Evolutionary conservation across 2,888 invertebrate genomes (phyloP), one percentile per base, ranked within the genome.

Genomic region (Drosophila suboccidentalis): DNA sequence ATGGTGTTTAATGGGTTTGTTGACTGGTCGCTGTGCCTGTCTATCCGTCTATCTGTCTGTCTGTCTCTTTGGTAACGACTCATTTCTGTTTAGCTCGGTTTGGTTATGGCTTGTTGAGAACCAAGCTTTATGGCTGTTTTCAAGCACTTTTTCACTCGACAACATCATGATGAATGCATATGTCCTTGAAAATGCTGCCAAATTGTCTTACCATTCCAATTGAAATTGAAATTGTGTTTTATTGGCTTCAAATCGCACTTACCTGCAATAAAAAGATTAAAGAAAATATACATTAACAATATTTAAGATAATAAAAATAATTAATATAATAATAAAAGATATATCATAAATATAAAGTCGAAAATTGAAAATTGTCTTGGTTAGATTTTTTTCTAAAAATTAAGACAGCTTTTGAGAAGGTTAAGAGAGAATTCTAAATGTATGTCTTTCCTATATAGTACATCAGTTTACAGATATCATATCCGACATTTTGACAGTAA

Each of bases 1-100:
- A 85, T 85, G 84, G 82, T 72, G 81, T 78, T 85, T 85, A 85
- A 85, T 85, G 87, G 87, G 84, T 87, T 85, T 87, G 87, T 85
- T 85, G 87, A 87, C 84, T 87, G 84, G 53, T 70, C 71, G 71
- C 68, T 67, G n/a, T 36, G 57, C 22, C 36, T 36, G 43, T 43
- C 32, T 34, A n/a, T 11, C 57, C 58, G 55, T 59, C 66, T 46
- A 43, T 32, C 22, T 22, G 22, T 58, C 54, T 66, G 64, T 43
- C 51, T 46, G 46, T 55, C 46, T 62, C 11, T 22, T 32, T 53
- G 53, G 15, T 74, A 71, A 78, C 71, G 62, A n/a, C 26, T 39
- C 22, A 17, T 32, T 54, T 46, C 43, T 15, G 44, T 44, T 34
- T 43, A 22, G 11, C 39, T 36, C 38, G 57, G 46, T 58, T 58